phyloP scores from a whole-genome alignment of 2,888 invertebrate genomes.

The Mythimna albipuncta region DNA sequence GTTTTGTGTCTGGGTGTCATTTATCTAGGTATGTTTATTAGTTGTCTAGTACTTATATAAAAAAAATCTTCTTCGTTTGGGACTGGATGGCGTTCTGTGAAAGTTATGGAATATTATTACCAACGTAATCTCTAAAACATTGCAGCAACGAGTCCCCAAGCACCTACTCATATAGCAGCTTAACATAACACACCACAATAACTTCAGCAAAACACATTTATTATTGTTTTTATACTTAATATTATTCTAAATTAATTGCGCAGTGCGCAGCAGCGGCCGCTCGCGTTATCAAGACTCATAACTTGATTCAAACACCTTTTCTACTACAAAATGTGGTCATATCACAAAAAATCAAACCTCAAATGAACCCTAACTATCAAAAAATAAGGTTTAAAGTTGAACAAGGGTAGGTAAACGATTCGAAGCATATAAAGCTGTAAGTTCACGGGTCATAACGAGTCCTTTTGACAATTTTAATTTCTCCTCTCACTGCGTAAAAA shows the following conservation, averaged over 20 bases:
- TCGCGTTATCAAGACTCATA: slow-evolving; percentile 36
- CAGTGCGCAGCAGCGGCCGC: slow-evolving; percentile 8
- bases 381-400: slow-evolving; percentile 18
- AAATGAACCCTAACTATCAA: not conserved
- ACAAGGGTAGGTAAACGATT: not conserved
- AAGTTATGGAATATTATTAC: too few relatives aligned
- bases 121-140: not conserved
- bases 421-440: slow-evolving; percentile 44
- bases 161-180: not conserved
- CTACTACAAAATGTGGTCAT: slow-evolving; percentile 36
- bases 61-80: too few relatives aligned
- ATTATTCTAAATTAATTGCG: slow-evolving; percentile 42
- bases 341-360: not conserved
- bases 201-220: slow-evolving; percentile 37
- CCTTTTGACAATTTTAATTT: slow-evolving; percentile 73
- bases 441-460: slow-evolving; percentile 57
- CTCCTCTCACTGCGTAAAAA: slow-evolving; percentile 65
- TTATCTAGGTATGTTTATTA: too few relatives aligned
- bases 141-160: slow-evolving; percentile 16
- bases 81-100: too few relatives aligned
- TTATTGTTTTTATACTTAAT: slow-evolving; percentile 36
- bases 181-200: slow-evolving; percentile 8
- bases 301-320: slow-evolving; percentile 45
- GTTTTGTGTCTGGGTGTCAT: too few relatives aligned
- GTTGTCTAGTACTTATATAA: too few relatives aligned